Evolutionary conservation across 2,797 vertebrate species (phyloP).

Genomic region (Semaprochilodus insignis): DNA sequence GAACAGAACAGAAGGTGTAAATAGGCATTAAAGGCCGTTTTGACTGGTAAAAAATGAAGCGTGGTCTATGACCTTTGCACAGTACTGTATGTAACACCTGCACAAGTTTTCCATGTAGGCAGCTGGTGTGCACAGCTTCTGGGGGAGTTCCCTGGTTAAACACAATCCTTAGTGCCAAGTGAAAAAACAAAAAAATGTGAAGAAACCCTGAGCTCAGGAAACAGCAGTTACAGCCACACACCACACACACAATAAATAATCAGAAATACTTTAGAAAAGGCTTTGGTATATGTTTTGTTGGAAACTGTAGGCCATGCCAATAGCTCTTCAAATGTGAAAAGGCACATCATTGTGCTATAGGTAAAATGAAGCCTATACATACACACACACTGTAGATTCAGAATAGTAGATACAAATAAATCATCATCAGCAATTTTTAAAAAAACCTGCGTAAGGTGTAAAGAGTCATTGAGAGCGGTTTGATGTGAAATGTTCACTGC

Average conservation of each 20-base stretch:
- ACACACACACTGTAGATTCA: neutral
- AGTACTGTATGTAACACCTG: neutral
- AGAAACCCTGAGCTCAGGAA: conserved; percentile 40
- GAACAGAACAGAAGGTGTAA: too few species aligned
- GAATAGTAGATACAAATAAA: conserved; percentile 1
- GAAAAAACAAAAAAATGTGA: conserved; percentile 8
- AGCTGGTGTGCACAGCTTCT: neutral
- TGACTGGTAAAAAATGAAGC: too few species aligned
- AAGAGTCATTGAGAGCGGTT: too few species aligned
- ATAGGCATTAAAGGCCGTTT: too few species aligned
- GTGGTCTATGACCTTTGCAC: too few species aligned
- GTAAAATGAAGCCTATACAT: neutral
- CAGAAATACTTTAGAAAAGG: conserved; percentile 1
- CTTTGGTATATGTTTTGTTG: conserved; percentile 19
- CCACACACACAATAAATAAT: conserved; percentile 46
- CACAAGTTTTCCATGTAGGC: neutral
- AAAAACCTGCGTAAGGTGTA: too few species aligned
- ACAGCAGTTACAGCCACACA: conserved; percentile 2
- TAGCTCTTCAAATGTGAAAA: conserved; percentile 20
- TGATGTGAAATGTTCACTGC: too few species aligned
- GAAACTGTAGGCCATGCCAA: neutral
- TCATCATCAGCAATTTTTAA: neutral
- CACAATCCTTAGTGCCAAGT: neutral
- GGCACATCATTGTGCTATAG: neutral
- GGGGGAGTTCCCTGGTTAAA: neutral